These are phyloP conservation scores for Sebastes melanostomus DNA, from an alignment of 2,797 vertebrate genomes.

Conservation along the genomic window DNA sequence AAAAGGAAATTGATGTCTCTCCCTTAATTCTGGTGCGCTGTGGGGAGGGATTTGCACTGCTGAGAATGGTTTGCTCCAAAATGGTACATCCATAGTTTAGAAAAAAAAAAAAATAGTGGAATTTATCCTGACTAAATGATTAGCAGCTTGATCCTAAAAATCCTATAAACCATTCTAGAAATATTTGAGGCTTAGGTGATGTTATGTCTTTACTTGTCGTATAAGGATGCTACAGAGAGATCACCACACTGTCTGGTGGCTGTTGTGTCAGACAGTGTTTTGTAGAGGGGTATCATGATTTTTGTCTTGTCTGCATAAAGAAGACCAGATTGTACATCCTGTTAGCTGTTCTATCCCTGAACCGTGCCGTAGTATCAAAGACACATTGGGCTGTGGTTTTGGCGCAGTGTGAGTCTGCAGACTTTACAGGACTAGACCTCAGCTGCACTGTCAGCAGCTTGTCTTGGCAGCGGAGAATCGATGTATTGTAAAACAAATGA, in stretches of 20 bases:
- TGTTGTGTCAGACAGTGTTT: not conserved
- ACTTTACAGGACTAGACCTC: constrained; percentile 36
- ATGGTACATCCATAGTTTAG: constrained; percentile 1
- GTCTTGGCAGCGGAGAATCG: constrained; percentile 33
- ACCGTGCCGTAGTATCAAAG: not conserved
- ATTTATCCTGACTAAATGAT: not conserved
- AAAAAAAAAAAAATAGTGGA: not conserved
- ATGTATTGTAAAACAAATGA: constrained; percentile 45
- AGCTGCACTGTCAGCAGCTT: constrained; percentile 66
- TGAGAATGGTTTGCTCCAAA: constrained; percentile 6
- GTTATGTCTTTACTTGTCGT: not conserved
- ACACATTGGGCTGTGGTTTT: constrained; percentile 34
- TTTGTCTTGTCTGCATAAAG: not conserved
- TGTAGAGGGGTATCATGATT: not conserved
- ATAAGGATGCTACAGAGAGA: not conserved
- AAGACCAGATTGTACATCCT: not conserved
- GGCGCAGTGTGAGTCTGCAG: constrained; percentile 38
- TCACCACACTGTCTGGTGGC: not conserved
- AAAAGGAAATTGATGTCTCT: constrained; percentile 73
- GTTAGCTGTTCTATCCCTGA: not conserved
- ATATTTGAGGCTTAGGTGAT: not conserved
- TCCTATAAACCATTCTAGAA: not conserved
- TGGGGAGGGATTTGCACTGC: not conserved
- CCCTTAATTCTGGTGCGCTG: constrained; percentile 17
- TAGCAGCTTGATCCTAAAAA: not conserved